Percentiles rank a stretch among this genome's conserved stretches.
Evolutionary conservation across 2,797 vertebrate species (phyloP).

Genomic region (Nyctibius grandis): DNA sequence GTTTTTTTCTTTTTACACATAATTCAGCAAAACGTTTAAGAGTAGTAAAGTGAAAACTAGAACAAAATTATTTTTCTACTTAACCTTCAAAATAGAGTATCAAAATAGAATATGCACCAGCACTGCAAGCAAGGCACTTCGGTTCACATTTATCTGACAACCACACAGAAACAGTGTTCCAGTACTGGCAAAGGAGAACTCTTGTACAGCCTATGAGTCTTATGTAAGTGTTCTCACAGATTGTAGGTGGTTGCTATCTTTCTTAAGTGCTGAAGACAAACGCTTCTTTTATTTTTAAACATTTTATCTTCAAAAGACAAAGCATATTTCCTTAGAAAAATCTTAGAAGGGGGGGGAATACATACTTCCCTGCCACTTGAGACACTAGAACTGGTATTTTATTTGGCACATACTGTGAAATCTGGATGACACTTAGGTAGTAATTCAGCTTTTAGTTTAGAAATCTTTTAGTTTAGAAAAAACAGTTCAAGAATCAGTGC

Average conservation of each 20-base stretch:
- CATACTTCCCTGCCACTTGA: not conserved
- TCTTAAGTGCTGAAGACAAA: conserved; percentile 40
- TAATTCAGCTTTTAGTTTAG: not conserved
- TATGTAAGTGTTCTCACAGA: conserved; percentile 60
- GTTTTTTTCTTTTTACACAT: not conserved
- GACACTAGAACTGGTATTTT: not conserved
- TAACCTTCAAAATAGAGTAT: not conserved
- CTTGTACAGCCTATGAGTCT: not conserved
- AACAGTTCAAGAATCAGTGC: not conserved
- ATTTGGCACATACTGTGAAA: not conserved
- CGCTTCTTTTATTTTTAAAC: conserved; percentile 42
- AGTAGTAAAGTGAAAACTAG: not conserved
- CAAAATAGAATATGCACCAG: not conserved
- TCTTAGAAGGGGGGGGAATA: not conserved
- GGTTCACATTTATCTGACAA: not conserved
- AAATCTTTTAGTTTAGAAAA: not conserved
- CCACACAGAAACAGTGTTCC: not conserved
- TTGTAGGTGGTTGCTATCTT: conserved; percentile 63
- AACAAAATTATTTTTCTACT: not conserved
- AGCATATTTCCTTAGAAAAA: conserved; percentile 36
- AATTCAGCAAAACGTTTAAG: not conserved
- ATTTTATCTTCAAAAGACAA: conserved; percentile 44
- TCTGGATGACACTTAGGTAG: not conserved
- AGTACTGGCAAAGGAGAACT: not conserved
- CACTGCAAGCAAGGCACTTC: not conserved